Percentiles rank a stretch among this genome's conserved stretches.
Evolutionary conservation across 2,113 vertebrate species (phyloP).

Genomic region (Etheostoma spectabile): DNA sequence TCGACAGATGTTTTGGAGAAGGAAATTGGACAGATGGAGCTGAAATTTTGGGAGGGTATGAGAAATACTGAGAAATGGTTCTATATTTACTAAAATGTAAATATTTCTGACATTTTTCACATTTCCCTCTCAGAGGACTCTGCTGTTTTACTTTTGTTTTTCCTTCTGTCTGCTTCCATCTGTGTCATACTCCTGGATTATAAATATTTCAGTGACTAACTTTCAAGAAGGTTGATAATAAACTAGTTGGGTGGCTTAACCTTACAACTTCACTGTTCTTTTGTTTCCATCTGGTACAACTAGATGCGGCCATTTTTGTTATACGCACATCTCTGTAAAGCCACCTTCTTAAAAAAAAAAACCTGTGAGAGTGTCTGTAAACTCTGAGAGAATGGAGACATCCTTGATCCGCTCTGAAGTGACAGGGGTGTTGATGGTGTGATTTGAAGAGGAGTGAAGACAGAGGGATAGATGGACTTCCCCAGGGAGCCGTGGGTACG

Average conservation of each 20-base stretch:
- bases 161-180: slow-evolving; percentile 27
- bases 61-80: slow-evolving; percentile 61
- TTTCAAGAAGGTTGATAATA: slow-evolving; percentile 21
- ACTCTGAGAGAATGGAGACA: slow-evolving; percentile 61
- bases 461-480: slow-evolving; percentile 91
- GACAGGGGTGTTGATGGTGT: slow-evolving; percentile 78
- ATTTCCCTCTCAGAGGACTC: slow-evolving; percentile 60
- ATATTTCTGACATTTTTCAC: slow-evolving; percentile 69
- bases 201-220: slow-evolving; percentile 57
- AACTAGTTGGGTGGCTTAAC: slow-evolving; percentile 38
- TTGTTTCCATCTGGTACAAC: slow-evolving; percentile 14
- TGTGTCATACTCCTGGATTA: slow-evolving; percentile 4
- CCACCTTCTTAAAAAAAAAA: slow-evolving; percentile 16
- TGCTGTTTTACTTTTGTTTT: slow-evolving; percentile 20
- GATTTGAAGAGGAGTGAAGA: slow-evolving; percentile 86
- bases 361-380: slow-evolving; percentile 54
- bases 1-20: slow-evolving; percentile 60
- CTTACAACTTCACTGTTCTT: slow-evolving; percentile 28
- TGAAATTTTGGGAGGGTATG: slow-evolving; percentile 44
- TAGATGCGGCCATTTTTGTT: neutral
- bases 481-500: slow-evolving; percentile 93
- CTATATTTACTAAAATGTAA: slow-evolving; percentile 65
- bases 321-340: slow-evolving; percentile 20
- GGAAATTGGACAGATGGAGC: slow-evolving; percentile 57
- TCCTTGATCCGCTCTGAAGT: slow-evolving; percentile 55